Evolutionary conservation across 1,140 invertebrate species (phyloP), one percentile per base, ranked within the genome.

Genomic region (Rhyacophila brunnea): DNA sequence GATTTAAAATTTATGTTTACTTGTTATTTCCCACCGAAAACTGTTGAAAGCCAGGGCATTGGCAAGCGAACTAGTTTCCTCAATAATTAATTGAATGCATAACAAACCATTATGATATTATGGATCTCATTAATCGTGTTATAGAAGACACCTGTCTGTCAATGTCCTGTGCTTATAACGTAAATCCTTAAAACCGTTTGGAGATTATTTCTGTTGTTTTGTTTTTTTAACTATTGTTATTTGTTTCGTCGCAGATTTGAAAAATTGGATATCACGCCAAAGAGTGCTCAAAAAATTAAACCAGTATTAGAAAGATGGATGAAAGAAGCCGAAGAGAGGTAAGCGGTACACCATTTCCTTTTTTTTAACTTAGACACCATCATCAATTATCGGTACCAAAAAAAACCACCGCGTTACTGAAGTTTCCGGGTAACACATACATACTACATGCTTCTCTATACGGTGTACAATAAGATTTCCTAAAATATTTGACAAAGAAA

Each of bases 261-360:
- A 83, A 99, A 98, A 84, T 84, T 99, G 78, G 96, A 99, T 83
- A 98, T 98, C 70, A 98, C 95, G 71, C 95, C 95, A 74, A 97
- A 98, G 84, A 97, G 95, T 85, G 95, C 96, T 65, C 93, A 96
- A 82, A 98, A 98, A 86, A 98, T 98, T 71, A 98, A 97, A 80
- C 96, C 96, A 65, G 95, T 98, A 61, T 83, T 98, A 70, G 95
- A 98, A 79, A 85, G 90, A 78, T 98, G 95, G 95, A 96, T 98
- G 94, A 91, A 91, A 78, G 94, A 97, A 79, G 93, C 95, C 23
- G 93, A 97, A 84, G 93, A 95, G 83, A 95, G 91, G 90, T 93
- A 85, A 86, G 83, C 23, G 23, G 23, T 28, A 28, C 23, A 28
- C 9, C 9, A 28, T 28, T 5, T 28, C 3, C 3, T 28, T 28